Evolutionary conservation across 1,140 invertebrate species (phyloP), one percentile per base, ranked within the genome.

Genomic region (Drosophila ficusphila): DNA sequence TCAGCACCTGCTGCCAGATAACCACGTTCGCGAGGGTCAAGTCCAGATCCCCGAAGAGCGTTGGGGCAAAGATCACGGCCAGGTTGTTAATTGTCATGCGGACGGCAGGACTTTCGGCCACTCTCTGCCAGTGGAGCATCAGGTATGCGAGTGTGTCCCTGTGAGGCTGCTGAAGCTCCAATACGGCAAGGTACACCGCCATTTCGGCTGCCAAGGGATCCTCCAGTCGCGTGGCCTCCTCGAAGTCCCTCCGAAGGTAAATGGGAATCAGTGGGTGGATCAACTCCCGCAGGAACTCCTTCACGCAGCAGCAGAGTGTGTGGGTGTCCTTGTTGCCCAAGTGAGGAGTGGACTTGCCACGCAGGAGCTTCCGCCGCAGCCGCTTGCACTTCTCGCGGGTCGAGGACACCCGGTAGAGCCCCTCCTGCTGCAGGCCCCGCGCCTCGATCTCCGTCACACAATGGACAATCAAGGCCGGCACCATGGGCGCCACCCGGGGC

Each of bases 391-490:
- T 97, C 67, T 94, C 93, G 9, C 96, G 95, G 3, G 95, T 95
- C 29, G 98, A 98, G 54, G 97, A 96, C 25, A 99, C 94, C 41
- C 98, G 94, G 91, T 99, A 99, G 1, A 99, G 92, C 4, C 98
- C 98, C 31, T 96, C 94, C 92, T 98, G 96, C 11, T 92, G 93
- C 31, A 99, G 92, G 0, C 96, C 98, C 18, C 97, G 92, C 2
- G 94, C 92, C 93, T 99, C 98, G 19, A 99, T 90, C 47, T 99
- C 98, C 76, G 97, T 97, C 12, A 98, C 94, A 90, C 98, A 99
- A 89, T 99, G 97, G 31, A 99, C 95, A 64, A 99, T 94, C 2
- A 99, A 85, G 0, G 96, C 96, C 5, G 98, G 98, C 42, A 99
- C 96, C 96, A 98, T 97, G 0, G 98, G 98, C 12, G 96, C 93